Evolutionary conservation across 1,140 invertebrate genomes (phyloP).

Genomic region (Nixonia krombeini): DNA sequence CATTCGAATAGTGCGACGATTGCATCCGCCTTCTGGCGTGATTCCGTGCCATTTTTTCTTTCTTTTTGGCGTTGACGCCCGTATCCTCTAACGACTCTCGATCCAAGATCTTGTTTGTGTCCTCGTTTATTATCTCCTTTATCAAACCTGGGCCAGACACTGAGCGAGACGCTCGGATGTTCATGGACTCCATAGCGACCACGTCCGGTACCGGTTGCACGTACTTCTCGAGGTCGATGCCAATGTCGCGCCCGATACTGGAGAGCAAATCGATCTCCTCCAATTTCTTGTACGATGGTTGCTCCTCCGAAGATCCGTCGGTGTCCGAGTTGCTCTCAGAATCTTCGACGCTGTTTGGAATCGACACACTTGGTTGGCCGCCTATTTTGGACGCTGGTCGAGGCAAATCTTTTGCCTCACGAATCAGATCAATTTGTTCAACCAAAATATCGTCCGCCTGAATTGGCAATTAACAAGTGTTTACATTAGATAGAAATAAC

Average conservation of each 20-base stretch:
- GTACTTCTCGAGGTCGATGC: constrained; percentile 66
- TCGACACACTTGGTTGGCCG: constrained; percentile 38
- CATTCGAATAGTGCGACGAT: constrained; percentile 48
- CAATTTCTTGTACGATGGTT: constrained; percentile 59
- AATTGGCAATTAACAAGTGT: no score
- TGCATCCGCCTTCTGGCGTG: constrained; percentile 63
- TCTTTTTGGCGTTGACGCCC: constrained; percentile 59
- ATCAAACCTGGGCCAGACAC: constrained; percentile 25
- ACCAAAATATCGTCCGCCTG: constrained; percentile 59
- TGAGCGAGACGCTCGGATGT: constrained; percentile 11
- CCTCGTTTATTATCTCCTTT: constrained; percentile 49
- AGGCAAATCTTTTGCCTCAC: constrained; percentile 63
- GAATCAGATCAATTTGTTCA: constrained; percentile 65
- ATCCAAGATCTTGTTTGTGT: constrained; percentile 64
- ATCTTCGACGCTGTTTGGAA: constrained; percentile 33
- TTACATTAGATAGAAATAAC: constrained; percentile 8
- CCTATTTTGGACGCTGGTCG: constrained; percentile 54
- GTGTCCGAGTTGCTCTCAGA: constrained; percentile 52
- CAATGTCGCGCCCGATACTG: constrained; percentile 65
- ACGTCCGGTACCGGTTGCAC: constrained; percentile 67
- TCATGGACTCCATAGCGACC: constrained; percentile 57
- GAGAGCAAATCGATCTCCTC: constrained; percentile 68
- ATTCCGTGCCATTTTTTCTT: constrained; percentile 67
- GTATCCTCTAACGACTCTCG: constrained; percentile 48
- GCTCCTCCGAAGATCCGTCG: constrained; percentile 53